Evolutionary conservation across 2,888 invertebrate species (phyloP), one percentile per base, ranked within the genome.

Genomic region (Parthenolecanium corni): DNA sequence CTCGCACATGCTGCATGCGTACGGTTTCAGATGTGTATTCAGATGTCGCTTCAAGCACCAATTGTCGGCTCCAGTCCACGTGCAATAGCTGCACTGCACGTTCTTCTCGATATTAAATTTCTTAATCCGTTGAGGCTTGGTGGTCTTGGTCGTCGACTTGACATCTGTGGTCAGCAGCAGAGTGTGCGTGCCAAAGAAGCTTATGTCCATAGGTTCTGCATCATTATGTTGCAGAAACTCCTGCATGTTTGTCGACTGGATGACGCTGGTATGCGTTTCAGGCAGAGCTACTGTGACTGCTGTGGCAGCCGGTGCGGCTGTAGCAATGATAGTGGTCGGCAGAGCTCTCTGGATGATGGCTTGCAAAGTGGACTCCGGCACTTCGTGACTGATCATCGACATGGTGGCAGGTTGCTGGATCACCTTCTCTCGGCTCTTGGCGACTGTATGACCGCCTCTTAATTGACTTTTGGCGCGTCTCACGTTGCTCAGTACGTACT

Each of bases 11-110:
- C 85, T 83, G 74, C 92, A 93, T 63, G 88, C 85, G 74, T 89
- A 93, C 49, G 91, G 91, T 76, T 92, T 92, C 72, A 91, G 80
- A 74, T 93, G 92, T 38, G 91, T 92, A 77, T 92, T 92, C 70
- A 92, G 80, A 74, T 93, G 92, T 52, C 92, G 81, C 74, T 92
- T 91, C 65, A 92, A 78, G 71, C 91, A 91, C 92, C 92, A 93
- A 74, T 91, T 91, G 76, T 92, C 92, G 64, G 88, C 89, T 21
- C 92, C 92, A 42, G 88, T 86, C 91, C 91, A 92, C 21, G 90
- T 81, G 75, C 92, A 93, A 73, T 89, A 91, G 73, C 88, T 86
- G 76, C 92, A 92, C 12, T 61, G 61, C 2, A 61, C 61, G 12
- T 86, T 81, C 69, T 84, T 82, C 53, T 68, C 52, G 58, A 65